Evolutionary conservation across 2,888 invertebrate genomes (phyloP).

Genomic region (Synanthedon formicaeformis): DNA sequence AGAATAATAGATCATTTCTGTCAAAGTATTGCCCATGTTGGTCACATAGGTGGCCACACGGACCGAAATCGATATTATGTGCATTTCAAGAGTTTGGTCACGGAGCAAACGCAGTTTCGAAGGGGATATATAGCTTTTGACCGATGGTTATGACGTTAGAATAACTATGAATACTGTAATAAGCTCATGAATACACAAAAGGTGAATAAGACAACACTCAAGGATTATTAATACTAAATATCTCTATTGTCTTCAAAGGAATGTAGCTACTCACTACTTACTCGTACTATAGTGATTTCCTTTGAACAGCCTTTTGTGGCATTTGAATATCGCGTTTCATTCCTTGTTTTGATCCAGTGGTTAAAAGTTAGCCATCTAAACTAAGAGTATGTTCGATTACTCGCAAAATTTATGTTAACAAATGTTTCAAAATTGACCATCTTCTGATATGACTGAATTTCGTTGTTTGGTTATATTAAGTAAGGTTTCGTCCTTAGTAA

Average conservation of each 20-base stretch:
- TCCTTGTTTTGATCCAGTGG: too few species aligned
- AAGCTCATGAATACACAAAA: slow-evolving; percentile 52
- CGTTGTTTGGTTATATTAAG: too few species aligned
- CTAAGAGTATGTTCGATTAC: too few species aligned
- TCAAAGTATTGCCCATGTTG: slow-evolving; percentile 4
- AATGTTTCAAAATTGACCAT: too few species aligned
- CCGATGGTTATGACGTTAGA: slow-evolving; percentile 63
- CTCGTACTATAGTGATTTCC: slow-evolving; percentile 7
- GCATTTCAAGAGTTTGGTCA: slow-evolving; percentile 63
- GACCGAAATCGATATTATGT: slow-evolving; percentile 44
- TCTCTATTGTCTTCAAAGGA: not conserved
- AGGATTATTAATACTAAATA: slow-evolving; percentile 38
- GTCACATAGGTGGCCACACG: slow-evolving; percentile 37
- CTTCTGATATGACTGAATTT: too few species aligned
- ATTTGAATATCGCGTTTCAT: too few species aligned
- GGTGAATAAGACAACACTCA: slow-evolving; percentile 33
- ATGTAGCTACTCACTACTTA: slow-evolving; percentile 25
- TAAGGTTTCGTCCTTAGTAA: too few species aligned
- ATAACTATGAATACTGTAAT: slow-evolving; percentile 66
- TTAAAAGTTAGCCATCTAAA: too few species aligned
- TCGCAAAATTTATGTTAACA: too few species aligned
- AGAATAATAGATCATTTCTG: slow-evolving; percentile 11
- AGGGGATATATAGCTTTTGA: slow-evolving; percentile 57
- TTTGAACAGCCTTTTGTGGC: too few species aligned
- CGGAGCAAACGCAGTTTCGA: slow-evolving; percentile 47